Conservation (phyloP, 2,888 invertebrate species). For the Adelphocoris suturalis region DNA sequence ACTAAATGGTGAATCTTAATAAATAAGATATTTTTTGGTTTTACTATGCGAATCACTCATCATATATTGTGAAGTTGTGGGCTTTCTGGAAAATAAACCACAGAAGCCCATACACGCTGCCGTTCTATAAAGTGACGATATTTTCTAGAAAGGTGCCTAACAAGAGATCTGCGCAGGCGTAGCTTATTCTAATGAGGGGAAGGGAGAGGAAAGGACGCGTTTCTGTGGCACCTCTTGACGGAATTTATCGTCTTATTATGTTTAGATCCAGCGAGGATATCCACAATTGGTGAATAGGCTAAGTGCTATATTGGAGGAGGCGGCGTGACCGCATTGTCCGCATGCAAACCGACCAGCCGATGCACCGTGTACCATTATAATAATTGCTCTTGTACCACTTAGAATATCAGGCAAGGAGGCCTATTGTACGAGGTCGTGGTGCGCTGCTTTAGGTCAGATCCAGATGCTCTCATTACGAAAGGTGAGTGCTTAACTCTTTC, state of each 20-base stretch:
- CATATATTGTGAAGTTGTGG: too few species aligned
- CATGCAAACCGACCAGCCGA: constrained; percentile 64
- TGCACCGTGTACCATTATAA: constrained; percentile 61
- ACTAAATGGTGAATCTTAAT: too few species aligned
- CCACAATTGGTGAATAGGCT: constrained; percentile 69
- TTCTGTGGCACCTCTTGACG: constrained; percentile 37
- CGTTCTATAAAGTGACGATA: background rate
- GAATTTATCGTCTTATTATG: constrained; percentile 70
- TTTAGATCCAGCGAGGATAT: constrained; percentile 63
- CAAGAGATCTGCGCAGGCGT: constrained; percentile 38
- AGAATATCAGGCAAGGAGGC: constrained; percentile 53
- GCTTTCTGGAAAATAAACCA: too few species aligned
- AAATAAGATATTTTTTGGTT: too few species aligned
- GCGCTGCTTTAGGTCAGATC: background rate
- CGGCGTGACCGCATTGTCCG: constrained; percentile 71
- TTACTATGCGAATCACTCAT: too few species aligned
- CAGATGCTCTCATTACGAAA: constrained; percentile 60
- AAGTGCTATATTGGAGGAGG: constrained; percentile 68
- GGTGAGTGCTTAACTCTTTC: constrained; percentile 42
- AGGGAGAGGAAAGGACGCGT: background rate
- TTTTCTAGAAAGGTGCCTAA: background rate
- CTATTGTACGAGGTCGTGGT: constrained; percentile 33
- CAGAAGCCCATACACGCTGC: too few species aligned
- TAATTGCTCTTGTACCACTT: constrained; percentile 71
- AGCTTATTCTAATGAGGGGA: constrained; percentile 67